Conservation (phyloP, 2,888 invertebrate species). For the Psylliodes chrysocephalus region DNA sequence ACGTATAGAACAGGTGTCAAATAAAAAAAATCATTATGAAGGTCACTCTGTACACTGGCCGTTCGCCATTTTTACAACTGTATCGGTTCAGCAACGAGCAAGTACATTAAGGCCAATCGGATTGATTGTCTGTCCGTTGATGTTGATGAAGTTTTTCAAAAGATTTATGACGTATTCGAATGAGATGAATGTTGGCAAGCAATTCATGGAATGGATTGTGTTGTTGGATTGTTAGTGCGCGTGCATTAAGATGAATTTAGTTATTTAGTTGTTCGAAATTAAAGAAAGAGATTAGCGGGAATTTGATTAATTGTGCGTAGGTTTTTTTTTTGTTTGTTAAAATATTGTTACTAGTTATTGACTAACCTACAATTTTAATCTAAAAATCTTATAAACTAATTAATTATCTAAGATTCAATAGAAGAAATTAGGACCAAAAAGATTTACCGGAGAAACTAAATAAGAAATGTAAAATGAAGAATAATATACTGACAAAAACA, state of each 20-base stretch:
- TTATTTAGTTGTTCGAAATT: constrained; percentile 26
- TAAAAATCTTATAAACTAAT: too few species aligned
- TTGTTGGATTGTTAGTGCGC: constrained; percentile 16
- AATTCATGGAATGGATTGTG: constrained; percentile 35
- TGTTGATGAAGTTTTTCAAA: constrained; percentile 37
- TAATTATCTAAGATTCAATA: too few species aligned
- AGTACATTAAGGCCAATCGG: constrained; percentile 39
- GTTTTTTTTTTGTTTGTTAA: too few species aligned
- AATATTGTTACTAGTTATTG: too few species aligned
- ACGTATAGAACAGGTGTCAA: too few species aligned
- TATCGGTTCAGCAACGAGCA: constrained; percentile 32
- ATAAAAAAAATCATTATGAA: too few species aligned
- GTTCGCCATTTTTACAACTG: constrained; percentile 36
- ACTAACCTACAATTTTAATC: too few species aligned
- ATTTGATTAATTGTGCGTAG: constrained; percentile 18
- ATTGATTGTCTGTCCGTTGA: constrained; percentile 36
- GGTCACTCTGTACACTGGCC: neutral
- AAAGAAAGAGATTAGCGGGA: constrained; percentile 10
- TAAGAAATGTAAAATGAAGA: too few species aligned
- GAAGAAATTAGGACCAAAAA: too few species aligned
- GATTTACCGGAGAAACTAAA: too few species aligned
- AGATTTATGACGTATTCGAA: constrained; percentile 39
- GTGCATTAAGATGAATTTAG: constrained; percentile 18
- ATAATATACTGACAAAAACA: too few species aligned
- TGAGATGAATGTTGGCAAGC: constrained; percentile 24